A percentile compares a stretch with the other conserved stretches of the same genome.
These are phyloP conservation scores for Asbolus verrucosus DNA, from an alignment of 1,140 invertebrate species.

Conservation along the genomic window DNA sequence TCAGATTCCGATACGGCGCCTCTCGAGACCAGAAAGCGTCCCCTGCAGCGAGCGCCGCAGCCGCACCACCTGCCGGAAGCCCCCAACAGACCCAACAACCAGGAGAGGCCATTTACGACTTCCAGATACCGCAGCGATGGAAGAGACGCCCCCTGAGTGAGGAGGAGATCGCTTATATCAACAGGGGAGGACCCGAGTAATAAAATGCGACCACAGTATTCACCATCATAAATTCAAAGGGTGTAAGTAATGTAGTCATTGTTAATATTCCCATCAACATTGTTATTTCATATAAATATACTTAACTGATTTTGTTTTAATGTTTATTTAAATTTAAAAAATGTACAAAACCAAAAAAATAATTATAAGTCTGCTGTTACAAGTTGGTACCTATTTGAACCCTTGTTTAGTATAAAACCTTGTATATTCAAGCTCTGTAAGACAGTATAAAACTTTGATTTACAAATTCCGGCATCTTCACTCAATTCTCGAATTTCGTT, in stretches of 20 bases:
- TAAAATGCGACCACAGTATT: not conserved
- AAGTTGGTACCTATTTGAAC: conserved; percentile 81
- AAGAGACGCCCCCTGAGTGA: conserved; percentile 56
- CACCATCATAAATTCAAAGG: not conserved
- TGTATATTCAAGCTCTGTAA: conserved; percentile 85
- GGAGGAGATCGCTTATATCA: conserved; percentile 59
- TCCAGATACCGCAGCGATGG: conserved; percentile 59
- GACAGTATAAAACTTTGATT: conserved; percentile 73
- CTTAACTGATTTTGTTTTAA: not conserved
- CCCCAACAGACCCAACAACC: conserved; percentile 18
- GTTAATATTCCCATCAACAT: conserved; percentile 7
- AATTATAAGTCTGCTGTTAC: conserved; percentile 52
- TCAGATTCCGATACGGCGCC: conserved; percentile 60
- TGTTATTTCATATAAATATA: conserved; percentile 38
- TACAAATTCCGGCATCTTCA: conserved; percentile 72
- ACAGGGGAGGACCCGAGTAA: conserved; percentile 57
- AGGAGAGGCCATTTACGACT: conserved; percentile 58
- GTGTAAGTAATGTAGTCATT: conserved; percentile 25
- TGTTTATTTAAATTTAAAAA: conserved; percentile 38
- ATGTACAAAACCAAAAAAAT: too few species aligned
- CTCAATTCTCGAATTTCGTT: conserved; percentile 82
- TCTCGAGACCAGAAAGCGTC: conserved; percentile 50
- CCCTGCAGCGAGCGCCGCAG: not conserved
- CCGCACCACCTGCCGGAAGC: conserved; percentile 1
- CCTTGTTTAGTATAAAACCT: conserved; percentile 88